Evolutionary conservation across 2,113 vertebrate genomes (phyloP), one percentile per base, ranked within the genome.

Genomic region (Neopipo cinnamomea): DNA sequence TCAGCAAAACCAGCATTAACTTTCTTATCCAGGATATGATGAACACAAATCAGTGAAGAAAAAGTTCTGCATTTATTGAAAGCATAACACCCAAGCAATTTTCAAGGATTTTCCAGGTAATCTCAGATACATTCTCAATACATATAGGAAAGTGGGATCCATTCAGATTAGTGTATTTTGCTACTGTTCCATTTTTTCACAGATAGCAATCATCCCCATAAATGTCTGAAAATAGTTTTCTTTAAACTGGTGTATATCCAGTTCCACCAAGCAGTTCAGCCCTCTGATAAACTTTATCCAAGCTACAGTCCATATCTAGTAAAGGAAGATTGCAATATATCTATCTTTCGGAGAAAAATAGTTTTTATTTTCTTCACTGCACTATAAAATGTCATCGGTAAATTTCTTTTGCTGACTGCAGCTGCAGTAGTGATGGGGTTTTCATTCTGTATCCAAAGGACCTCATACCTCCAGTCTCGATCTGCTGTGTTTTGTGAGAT

Each of bases 161-260:
- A 71, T 88, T 59, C 62, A 77, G 63, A 80, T 88, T 55, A 74
- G 59, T 77, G 14, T 88, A 53, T 90, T 94, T 93, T 59, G 63
- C 42, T 74, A 74, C 59, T 56, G 24, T 63, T 53, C 30, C 46
- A 22, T 47, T 88, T 95, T 82, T 93, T 74, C 46, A 77, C 18
- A 81, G 75, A 86, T 71, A 74, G 25, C 19, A 85, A 83, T 90
- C 85, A 81, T 31, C 19, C 24, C 65, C 23, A 66, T 49, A 88
- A 67, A 93, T 71, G 24, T 84, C 50, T 63, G 85, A 74, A 86
- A 92, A 85, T 67, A 55, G 20, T 78, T 96, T 88, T 74, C 63
- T 93, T 90, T 94, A 88, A 85, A 83, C 30, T 13, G 73, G 5
- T 71, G 20, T 31, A 56, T 95, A 95, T 92, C 75, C 47, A 88